Percentiles rank a stretch among this genome's conserved stretches.
Evolutionary conservation across 2,888 invertebrate genomes (phyloP).

Genomic region (Idaea dimidiata): DNA sequence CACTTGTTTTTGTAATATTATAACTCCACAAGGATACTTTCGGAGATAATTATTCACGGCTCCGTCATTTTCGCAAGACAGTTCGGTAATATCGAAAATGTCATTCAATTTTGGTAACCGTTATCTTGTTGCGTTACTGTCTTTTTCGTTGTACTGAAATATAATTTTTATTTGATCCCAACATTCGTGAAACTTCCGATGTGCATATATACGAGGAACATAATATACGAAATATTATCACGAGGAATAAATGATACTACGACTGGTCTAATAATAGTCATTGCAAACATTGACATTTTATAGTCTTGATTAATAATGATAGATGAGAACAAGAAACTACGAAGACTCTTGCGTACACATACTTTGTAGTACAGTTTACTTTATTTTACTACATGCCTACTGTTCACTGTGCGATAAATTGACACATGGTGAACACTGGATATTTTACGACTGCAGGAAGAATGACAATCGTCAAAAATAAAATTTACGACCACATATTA

Average conservation of each 20-base stretch:
- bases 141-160: slow-evolving; percentile 22
- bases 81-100: slow-evolving; percentile 36
- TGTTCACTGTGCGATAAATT: not conserved
- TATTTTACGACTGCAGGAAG: not conserved
- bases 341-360: not conserved
- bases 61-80: slow-evolving; percentile 53
- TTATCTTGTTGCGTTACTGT: slow-evolving; percentile 10
- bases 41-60: slow-evolving; percentile 46
- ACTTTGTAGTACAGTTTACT: not conserved
- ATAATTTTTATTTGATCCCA: not conserved
- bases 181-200: not conserved
- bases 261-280: not conserved
- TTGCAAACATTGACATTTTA: not conserved
- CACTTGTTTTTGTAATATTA: slow-evolving; percentile 42
- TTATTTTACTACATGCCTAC: not conserved
- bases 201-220: not conserved
- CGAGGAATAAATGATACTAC: not conserved
- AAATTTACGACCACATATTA: not conserved
- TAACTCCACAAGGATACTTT: slow-evolving; percentile 38
- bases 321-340: not conserved
- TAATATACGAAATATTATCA: not conserved
- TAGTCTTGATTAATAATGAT: not conserved
- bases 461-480: not conserved
- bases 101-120: slow-evolving; percentile 13
- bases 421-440: not conserved